phyloP scores from a whole-genome alignment of 2,888 invertebrate genomes.

The Falcaria lacertinaria region DNA sequence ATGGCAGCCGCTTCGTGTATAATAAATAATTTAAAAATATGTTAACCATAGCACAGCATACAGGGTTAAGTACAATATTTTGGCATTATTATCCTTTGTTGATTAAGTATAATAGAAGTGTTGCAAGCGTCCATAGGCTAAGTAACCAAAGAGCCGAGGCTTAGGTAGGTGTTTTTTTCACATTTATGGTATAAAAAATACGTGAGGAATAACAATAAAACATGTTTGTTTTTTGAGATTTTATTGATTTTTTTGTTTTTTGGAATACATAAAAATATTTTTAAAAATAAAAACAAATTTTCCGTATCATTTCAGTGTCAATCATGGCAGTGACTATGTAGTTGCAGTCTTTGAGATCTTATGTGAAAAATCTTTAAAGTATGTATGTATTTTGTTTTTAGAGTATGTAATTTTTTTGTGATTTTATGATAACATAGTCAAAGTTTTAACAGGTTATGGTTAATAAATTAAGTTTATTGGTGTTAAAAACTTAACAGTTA shows the following conservation, averaged over 20 bases:
- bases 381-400: no score
- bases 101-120: no score
- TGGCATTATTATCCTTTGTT: no score
- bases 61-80: no score
- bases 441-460: conserved; percentile 43
- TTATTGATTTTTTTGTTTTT: conserved; percentile 67
- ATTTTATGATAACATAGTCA: conserved; percentile 63
- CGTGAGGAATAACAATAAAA: conserved; percentile 3
- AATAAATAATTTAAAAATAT: no score
- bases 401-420: conserved; percentile 23
- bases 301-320: conserved; percentile 55
- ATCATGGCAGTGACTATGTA: conserved; percentile 74
- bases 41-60: no score
- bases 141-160: no score
- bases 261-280: conserved; percentile 68
- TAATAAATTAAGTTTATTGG: conserved; percentile 47
- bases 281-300: conserved; percentile 63
- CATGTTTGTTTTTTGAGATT: conserved; percentile 40
- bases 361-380: conserved; percentile 21
- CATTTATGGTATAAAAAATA: no score
- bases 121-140: no score
- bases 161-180: no score
- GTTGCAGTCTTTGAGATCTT: conserved; percentile 52
- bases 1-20: no score
- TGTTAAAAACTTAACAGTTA: conserved; percentile 47